Evolutionary conservation across 2,888 invertebrate species (phyloP).

Genomic region (Drosophila parthenogenetica): DNA sequence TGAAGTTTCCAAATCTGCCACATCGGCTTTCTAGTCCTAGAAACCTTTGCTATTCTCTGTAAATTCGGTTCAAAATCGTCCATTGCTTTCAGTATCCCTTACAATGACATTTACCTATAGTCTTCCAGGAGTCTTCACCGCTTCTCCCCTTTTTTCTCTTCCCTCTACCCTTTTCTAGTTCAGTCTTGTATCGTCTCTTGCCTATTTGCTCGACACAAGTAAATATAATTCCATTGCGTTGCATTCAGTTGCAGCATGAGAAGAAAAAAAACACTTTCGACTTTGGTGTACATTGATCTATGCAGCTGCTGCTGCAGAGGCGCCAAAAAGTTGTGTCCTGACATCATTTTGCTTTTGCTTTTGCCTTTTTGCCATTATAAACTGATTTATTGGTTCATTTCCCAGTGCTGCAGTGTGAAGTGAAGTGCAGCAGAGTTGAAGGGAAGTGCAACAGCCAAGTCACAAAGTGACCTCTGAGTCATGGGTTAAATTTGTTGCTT

Average conservation of each 20-base stretch:
- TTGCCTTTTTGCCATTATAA: slow-evolving; percentile 72
- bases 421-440: slow-evolving; percentile 57
- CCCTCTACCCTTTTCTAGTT: background rate
- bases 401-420: slow-evolving; percentile 50
- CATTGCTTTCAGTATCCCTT: slow-evolving; percentile 28
- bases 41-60: background rate
- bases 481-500: slow-evolving; percentile 43
- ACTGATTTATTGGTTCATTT: slow-evolving; percentile 81
- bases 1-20: no score
- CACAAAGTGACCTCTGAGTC: slow-evolving; percentile 18
- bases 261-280: slow-evolving; percentile 42
- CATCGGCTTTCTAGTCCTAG: background rate
- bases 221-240: slow-evolving; percentile 58
- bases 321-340: slow-evolving; percentile 71
- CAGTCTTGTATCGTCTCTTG: background rate
- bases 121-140: background rate
- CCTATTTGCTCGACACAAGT: slow-evolving; percentile 50
- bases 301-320: slow-evolving; percentile 47
- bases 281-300: slow-evolving; percentile 54
- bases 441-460: slow-evolving; percentile 58
- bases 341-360: slow-evolving; percentile 47
- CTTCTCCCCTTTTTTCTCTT: background rate
- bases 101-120: slow-evolving; percentile 30
- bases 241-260: slow-evolving; percentile 36
- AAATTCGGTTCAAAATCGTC: slow-evolving; percentile 20